Evolutionary conservation across 2,888 invertebrate genomes (phyloP).

Genomic region (Salticus scenicus): DNA sequence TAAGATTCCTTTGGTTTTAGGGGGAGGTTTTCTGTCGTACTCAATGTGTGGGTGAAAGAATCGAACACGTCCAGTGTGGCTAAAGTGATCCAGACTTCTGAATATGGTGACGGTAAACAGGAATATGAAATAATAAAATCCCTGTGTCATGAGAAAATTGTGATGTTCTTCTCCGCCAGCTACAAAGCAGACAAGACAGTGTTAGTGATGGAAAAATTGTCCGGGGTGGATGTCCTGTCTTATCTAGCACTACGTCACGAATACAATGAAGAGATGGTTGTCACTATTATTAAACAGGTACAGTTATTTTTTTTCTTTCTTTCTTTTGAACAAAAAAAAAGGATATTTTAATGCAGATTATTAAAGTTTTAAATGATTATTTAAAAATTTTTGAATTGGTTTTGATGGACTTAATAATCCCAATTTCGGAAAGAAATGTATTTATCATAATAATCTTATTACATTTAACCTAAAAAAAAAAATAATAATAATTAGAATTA

Average conservation of each 20-base stretch:
- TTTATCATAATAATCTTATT: no score
- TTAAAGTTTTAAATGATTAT: no score
- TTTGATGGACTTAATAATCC: no score
- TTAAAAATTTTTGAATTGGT: no score
- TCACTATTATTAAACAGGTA: slow-evolving; percentile 87
- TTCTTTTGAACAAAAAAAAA: no score
- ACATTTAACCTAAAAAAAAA: no score
- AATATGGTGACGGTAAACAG: slow-evolving; percentile 77
- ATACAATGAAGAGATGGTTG: slow-evolving; percentile 94
- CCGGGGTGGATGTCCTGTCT: slow-evolving; percentile 92
- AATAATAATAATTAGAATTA: no score
- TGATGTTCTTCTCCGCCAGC: slow-evolving; percentile 77
- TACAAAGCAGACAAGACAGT: slow-evolving; percentile 66
- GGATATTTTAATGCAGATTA: no score
- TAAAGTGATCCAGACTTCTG: slow-evolving; percentile 81
- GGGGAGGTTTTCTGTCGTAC: slow-evolving; percentile 90
- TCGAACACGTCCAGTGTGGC: slow-evolving; percentile 86
- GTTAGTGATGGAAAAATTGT: slow-evolving; percentile 78
- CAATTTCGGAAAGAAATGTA: no score
- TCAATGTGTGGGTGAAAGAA: slow-evolving; percentile 84
- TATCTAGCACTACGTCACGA: slow-evolving; percentile 91
- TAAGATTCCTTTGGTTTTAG: no score
- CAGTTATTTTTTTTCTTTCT: no score
- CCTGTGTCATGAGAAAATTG: slow-evolving; percentile 91
- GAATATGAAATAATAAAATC: slow-evolving; percentile 90